A percentile compares a stretch with the other conserved stretches of the same genome.
Evolutionary conservation across 2,797 vertebrate species (phyloP).

Genomic region (Antrozous pallidus): DNA sequence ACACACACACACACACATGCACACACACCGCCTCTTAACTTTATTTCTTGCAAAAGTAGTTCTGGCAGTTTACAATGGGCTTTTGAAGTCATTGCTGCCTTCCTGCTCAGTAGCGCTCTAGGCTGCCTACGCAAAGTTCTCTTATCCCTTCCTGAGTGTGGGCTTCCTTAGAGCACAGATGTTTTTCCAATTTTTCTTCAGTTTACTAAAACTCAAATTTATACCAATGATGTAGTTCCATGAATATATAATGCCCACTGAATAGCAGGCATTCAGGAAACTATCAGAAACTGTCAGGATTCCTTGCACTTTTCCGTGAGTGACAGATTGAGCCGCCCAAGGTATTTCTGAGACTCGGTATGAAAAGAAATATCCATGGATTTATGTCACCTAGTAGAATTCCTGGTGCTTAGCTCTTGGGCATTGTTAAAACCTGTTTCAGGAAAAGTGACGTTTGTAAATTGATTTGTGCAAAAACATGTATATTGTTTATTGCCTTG

Average conservation of each 20-base stretch:
- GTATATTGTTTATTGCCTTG: conserved; percentile 54
- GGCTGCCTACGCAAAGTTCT: background rate
- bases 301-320: conserved; percentile 43
- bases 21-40: background rate
- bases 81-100: conserved; percentile 11
- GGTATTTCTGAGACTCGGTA: conserved; percentile 28
- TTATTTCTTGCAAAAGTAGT: conserved; percentile 22
- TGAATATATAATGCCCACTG: conserved; percentile 41
- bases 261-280: conserved; percentile 48
- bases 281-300: conserved; percentile 51
- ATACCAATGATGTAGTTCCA: conserved; percentile 22
- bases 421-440: conserved; percentile 61
- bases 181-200: conserved; percentile 27
- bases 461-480: conserved; percentile 55
- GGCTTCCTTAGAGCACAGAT: background rate
- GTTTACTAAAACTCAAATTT: conserved; percentile 56
- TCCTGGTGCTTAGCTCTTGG: conserved; percentile 54
- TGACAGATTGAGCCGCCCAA: conserved; percentile 38
- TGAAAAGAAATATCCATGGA: conserved; percentile 40
- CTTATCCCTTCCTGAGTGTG: background rate
- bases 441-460: conserved; percentile 51
- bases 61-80: background rate
- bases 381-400: conserved; percentile 55
- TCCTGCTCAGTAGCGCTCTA: background rate
- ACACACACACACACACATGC: background rate